Evolutionary conservation across 2,113 vertebrate species (phyloP).

Genomic region (Chaetorhynchus papuensis): DNA sequence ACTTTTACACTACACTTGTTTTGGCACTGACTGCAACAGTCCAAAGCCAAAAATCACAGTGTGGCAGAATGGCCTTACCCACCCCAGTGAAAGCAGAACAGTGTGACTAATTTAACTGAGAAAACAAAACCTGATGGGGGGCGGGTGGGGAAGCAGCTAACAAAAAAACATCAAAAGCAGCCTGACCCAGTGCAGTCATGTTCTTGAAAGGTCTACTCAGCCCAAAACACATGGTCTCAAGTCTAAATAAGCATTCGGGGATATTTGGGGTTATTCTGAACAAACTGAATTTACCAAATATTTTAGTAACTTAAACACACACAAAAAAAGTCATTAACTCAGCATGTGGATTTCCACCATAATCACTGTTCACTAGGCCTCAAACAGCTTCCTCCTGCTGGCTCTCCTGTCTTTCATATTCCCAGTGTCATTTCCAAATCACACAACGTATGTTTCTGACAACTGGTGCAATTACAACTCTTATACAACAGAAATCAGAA

Average conservation of each 20-base stretch:
- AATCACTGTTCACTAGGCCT: background rate
- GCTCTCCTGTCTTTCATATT: background rate
- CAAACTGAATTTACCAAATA: background rate
- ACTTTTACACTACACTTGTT: background rate
- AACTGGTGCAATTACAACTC: background rate
- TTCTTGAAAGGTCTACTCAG: background rate
- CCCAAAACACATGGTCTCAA: background rate
- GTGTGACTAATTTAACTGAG: background rate
- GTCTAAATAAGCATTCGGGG: background rate
- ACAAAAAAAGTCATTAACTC: background rate
- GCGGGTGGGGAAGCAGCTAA: rapidly evolving
- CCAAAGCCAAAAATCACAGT: background rate
- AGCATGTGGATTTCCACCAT: background rate
- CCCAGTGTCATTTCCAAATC: background rate
- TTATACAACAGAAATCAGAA: background rate
- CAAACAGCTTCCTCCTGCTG: background rate
- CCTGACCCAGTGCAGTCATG: background rate
- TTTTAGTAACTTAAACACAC: background rate
- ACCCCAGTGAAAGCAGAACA: background rate
- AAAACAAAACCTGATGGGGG: background rate
- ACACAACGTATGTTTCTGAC: background rate
- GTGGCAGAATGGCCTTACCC: background rate
- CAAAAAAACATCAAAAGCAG: background rate
- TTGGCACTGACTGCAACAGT: background rate
- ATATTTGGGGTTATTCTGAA: background rate